phyloP scores from a whole-genome alignment of 2,113 vertebrate species.

The Caretta caretta region DNA sequence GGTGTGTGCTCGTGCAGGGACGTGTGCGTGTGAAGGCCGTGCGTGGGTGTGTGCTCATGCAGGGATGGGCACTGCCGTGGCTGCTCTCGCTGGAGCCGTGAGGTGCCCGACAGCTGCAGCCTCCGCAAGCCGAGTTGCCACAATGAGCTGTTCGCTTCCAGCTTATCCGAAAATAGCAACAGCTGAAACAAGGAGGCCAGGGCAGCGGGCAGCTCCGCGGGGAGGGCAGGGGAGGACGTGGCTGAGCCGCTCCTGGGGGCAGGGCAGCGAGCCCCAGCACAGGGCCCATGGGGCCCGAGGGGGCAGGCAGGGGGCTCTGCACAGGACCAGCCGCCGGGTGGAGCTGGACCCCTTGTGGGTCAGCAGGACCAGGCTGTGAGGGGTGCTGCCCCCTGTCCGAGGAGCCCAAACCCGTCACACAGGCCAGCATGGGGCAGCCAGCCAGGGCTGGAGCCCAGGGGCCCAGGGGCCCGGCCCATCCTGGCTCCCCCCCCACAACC shows the following conservation, averaged over 20 bases:
- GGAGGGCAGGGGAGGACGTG: not conserved
- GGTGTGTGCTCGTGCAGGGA: not conserved
- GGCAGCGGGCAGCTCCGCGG: not conserved
- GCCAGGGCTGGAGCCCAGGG: too few relatives aligned
- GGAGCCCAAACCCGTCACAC: too few relatives aligned
- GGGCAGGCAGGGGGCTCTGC: too few relatives aligned
- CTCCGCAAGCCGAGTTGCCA: conserved; percentile 8
- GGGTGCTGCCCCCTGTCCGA: too few relatives aligned
- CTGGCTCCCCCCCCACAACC: not conserved
- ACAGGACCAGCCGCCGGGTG: too few relatives aligned
- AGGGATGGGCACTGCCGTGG: not conserved
- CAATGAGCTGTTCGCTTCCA: conserved; percentile 77
- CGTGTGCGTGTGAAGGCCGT: not conserved
- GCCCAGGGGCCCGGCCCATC: too few relatives aligned
- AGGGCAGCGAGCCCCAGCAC: too few relatives aligned
- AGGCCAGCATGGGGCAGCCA: too few relatives aligned
- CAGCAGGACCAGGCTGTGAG: not conserved
- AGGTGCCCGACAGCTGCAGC: conserved; percentile 47
- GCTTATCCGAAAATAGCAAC: conserved; percentile 89
- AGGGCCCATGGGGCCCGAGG: too few relatives aligned
- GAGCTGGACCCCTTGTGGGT: too few relatives aligned
- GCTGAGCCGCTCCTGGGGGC: too few relatives aligned
- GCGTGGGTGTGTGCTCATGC: not conserved
- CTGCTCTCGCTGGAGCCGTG: not conserved
- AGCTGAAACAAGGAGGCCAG: conserved; percentile 85